Base-by-base conservation (phyloP, 2,888 invertebrate genomes). In the Harpagoxenus sublaevis region DNA sequence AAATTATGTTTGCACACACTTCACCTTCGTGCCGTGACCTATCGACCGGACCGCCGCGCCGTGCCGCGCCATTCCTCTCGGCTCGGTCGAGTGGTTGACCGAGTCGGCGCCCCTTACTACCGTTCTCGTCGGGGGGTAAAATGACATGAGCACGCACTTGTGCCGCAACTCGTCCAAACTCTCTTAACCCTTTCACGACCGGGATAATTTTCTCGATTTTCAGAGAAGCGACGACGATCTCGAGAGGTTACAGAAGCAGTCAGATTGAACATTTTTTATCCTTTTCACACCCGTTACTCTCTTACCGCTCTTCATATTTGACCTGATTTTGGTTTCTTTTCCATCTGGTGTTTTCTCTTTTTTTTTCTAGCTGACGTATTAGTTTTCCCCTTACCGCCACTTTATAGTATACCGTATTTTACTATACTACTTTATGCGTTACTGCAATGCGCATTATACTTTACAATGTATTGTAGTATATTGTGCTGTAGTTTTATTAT, bases 1-100 rank as follows among this genome's bases (percentile, higher is more conserved):
- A 91, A 90, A 89, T 91, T 92, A 91, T 92, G 89, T 91, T 91
- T 92, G 84, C 92, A 81, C 87, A 84, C 73, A 89, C 84, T 87
- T 88, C 87, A 63, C 84, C 84, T 83, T 85, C 83, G 82, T 83
- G 55, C 75, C 84, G 84, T 85, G 86, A 88, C 86, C 88, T 90
- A 89, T 90, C 89, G 90, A 89, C 88, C 85, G 84, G 53, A 77
- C 45, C 62, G 66, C 48, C 51, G 31, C 42, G 53, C 4, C 63
- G 23, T 23, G 42, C 28, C 12, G n/a, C 62, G 48, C 5, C 51
- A 48, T 57, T 81, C 23, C 63, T 70, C 55, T 55, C 48, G 35
- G 42, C 77, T 51, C 79, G 57, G 45, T 77, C 62, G 77, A 75
- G 63, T 53, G 42, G 23, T 45, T 35, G 57, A 57, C 53, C 70